Base-by-base conservation (phyloP, 2,888 invertebrate genomes). In the Blomia tropicalis region DNA sequence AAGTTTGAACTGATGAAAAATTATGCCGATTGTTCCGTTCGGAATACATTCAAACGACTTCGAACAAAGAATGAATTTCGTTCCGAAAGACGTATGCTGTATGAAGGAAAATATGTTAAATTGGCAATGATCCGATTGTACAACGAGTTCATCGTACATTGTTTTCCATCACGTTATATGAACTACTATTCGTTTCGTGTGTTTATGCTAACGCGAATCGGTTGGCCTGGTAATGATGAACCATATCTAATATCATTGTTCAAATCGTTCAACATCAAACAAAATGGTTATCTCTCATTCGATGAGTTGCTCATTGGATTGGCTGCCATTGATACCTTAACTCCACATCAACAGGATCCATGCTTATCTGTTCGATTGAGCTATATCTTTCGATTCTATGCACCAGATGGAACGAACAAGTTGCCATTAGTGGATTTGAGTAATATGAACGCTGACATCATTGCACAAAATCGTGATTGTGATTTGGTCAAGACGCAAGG, bases 251-350 rank as follows among this genome's bases (percentile, higher is more conserved):
- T 5, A 36, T 11, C 36, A 11, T 11, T 47, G 11, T 47, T 58
- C 25, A 23, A 22, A 19, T 30, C 56, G 4, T 29, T 56, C 31
- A 56, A 32, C 31, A 11, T 11, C 31, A 5, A 30, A 5, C 29
- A 30, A 22, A 47, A 5, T 11, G 19, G 30, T 22, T 56, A 56
- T 22, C 56, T 56, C n/a, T 56, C 11, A 14, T 56, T 23, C 11
- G 29, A 56, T 58, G 81, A 82, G 69, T 72, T 80, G 66, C 70
- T 83, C 66, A 73, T 79, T 66, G 81, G 83, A 70, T 68, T 80
- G 30, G 82, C 83, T 1, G 81, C 81, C 0, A 71, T 82, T 67
- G 84, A 84, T 69, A 82, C 83, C 0, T 71, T 70, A 43, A 83
- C 82, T 0, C 78, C 77, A 58, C 83, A 83, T 72, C 11, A 7